Base-by-base conservation (phyloP, 2,888 invertebrate genomes). In the Mantis religiosa region DNA sequence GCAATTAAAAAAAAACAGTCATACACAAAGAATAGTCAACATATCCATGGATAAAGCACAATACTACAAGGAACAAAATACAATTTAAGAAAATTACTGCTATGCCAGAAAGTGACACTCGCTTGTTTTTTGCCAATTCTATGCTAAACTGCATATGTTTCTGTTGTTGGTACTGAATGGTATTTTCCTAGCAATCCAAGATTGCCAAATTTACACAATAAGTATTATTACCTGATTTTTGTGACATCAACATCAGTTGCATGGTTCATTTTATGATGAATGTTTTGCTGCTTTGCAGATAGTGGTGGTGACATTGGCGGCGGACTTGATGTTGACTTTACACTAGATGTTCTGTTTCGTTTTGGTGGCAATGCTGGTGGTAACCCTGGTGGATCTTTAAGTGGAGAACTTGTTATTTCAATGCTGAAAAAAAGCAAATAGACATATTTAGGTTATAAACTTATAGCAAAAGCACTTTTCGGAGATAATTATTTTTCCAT, bases 281-380 rank as follows among this genome's bases (percentile, higher is more conserved):
- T 27, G 1, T 54, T 54, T 34, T 47, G 87, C 82, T 87, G 87
- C 2, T 25, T 15, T 27, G 82, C 47, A 20, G 27, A 28, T 71
- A 88, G 93, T 90, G 93, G 95, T 93, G 90, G 93, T 92, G 91
- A 93, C 95, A 92, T 92, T 94, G 92, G 91, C 93, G 93, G 92
- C 4, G 92, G 92, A 89, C 93, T 92, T 92, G 88, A 92, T 91
- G 91, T 92, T 92, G 90, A 92, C 28, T 89, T 89, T 14, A 90
- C 89, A 87, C 91, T 91, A 14, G 91, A 89, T 27, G 90, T 88
- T 14, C 91, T 95, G 92, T 93, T 93, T 91, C 94, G 93, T 92
- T 95, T 95, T 90, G 95, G 95, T 89, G 95, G 95, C 91, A 95
- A 92, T 87, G 95, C 95, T 41, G 95, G 95, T 84, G 95, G 95